A percentile compares a stretch with the other conserved stretches of the same genome.
These are phyloP conservation scores for Ganaspis brasiliensis DNA, from an alignment of 2,888 invertebrate species.

Conservation along the genomic window DNA sequence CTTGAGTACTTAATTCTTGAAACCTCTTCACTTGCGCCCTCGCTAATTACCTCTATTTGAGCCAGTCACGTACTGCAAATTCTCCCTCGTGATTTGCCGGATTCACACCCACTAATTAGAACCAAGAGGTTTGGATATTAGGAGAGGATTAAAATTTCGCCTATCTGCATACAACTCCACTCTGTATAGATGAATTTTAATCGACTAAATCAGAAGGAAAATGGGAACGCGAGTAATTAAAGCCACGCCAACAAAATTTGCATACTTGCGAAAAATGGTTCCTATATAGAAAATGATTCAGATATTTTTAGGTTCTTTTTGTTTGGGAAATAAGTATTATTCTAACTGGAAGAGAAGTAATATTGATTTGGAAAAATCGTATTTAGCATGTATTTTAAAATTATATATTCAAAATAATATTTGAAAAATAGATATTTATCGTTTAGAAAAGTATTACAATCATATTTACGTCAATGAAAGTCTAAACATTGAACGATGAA, in stretches of 20 bases:
- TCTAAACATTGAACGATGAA: too few relatives aligned
- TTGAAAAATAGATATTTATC: too few relatives aligned
- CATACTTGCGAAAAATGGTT: not conserved
- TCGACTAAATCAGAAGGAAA: constrained; percentile 25
- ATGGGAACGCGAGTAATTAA: constrained; percentile 6
- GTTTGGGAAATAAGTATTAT: too few relatives aligned
- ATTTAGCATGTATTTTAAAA: too few relatives aligned
- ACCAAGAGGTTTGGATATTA: constrained; percentile 39
- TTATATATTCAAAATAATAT: too few relatives aligned
- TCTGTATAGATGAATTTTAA: not conserved
- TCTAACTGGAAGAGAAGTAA: too few relatives aligned
- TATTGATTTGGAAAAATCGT: too few relatives aligned
- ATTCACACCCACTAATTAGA: constrained; percentile 41
- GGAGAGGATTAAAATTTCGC: constrained; percentile 39
- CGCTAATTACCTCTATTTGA: constrained; percentile 41
- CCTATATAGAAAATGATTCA: too few relatives aligned
- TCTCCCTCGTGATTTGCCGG: constrained; percentile 41
- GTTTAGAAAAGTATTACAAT: too few relatives aligned
- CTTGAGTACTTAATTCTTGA: constrained; percentile 39
- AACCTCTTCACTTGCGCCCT: constrained; percentile 32
- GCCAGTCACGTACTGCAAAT: constrained; percentile 37
- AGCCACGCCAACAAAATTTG: too few relatives aligned
- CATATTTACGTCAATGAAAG: too few relatives aligned
- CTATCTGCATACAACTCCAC: not conserved
- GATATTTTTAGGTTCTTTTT: too few relatives aligned